A percentile compares a stretch with the other conserved stretches of the same genome.
phyloP scores from a whole-genome alignment of 2,888 invertebrate species.

The Diadegma fenestrale region DNA sequence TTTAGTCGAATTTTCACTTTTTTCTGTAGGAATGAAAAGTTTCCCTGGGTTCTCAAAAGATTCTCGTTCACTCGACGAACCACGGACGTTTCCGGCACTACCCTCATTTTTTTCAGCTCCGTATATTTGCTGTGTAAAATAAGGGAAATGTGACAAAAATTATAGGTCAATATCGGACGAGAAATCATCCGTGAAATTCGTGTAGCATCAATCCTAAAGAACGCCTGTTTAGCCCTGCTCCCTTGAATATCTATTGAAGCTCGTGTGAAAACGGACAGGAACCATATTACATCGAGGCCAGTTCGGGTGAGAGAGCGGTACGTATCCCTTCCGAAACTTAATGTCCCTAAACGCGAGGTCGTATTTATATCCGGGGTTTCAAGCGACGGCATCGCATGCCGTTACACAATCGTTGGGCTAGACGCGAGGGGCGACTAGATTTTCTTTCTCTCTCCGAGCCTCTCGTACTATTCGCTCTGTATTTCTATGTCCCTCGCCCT shows the following conservation, averaged over 20 bases:
- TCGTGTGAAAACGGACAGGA: conserved; percentile 71
- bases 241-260: conserved; percentile 67
- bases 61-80: neutral
- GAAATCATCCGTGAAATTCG: conserved; percentile 66
- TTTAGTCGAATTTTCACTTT: neutral
- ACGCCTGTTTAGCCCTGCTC: conserved; percentile 58
- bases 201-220: conserved; percentile 63
- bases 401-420: conserved; percentile 68
- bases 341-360: conserved; percentile 75
- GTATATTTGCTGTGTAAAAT: conserved; percentile 22
- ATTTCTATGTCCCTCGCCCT: conserved; percentile 31
- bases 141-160: conserved; percentile 10
- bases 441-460: conserved; percentile 22
- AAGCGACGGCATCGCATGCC: conserved; percentile 70
- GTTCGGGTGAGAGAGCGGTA: conserved; percentile 61
- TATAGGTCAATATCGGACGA: conserved; percentile 48
- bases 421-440: conserved; percentile 69
- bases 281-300: conserved; percentile 70
- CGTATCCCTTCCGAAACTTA: conserved; percentile 74
- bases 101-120: neutral
- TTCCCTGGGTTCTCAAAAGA: neutral
- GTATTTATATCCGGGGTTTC: conserved; percentile 78
- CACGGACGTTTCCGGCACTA: neutral
- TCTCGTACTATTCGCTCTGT: neutral
- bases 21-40: neutral